These are phyloP conservation scores for Rhynchopsitta pachyrhyncha DNA, from an alignment of 2,113 vertebrate genomes.

Conservation along the genomic window DNA sequence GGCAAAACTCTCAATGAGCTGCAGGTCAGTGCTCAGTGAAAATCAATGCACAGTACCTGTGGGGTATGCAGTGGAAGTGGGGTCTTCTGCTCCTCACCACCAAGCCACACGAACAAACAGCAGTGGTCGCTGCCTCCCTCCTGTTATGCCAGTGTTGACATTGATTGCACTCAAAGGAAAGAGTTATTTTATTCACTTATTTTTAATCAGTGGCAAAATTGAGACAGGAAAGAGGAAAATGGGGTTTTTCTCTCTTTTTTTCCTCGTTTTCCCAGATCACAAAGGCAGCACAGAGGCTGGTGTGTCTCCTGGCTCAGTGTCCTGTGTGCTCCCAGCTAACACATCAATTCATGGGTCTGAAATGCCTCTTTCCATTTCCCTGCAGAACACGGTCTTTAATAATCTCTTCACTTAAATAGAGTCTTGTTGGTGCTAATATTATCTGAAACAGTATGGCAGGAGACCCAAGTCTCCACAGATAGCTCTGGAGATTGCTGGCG, in stretches of 20 bases:
- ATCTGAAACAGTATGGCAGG: background rate
- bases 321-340: background rate
- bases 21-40: background rate
- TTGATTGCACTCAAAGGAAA: background rate
- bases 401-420: background rate
- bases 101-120: background rate
- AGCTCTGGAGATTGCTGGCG: background rate
- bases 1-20: background rate
- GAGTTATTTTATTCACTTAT: background rate
- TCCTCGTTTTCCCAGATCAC: background rate
- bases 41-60: background rate
- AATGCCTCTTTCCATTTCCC: background rate
- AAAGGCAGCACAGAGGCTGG: background rate
- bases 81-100: background rate
- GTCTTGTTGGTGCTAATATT: background rate
- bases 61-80: fast-evolving
- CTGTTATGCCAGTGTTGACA: fast-evolving
- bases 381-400: background rate
- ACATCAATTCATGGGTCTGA: background rate
- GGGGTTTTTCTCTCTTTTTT: fast-evolving
- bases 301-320: background rate
- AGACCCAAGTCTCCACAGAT: background rate
- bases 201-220: background rate
- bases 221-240: background rate
- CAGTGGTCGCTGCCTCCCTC: background rate